Evolutionary conservation across 2,113 vertebrate species (phyloP).

Genomic region (Benthochromis sp.): DNA sequence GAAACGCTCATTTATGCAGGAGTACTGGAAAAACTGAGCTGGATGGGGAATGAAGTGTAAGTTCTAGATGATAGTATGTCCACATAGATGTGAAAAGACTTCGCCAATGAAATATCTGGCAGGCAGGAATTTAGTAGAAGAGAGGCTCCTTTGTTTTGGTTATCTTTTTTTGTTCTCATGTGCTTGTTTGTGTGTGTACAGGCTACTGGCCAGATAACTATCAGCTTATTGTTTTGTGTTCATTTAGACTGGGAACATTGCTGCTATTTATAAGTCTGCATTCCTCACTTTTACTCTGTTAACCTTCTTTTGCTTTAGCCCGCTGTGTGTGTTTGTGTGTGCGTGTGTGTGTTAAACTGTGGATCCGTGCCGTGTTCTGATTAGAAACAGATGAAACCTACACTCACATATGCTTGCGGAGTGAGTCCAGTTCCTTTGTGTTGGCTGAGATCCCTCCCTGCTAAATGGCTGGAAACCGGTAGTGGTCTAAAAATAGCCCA

Average conservation of each 20-base stretch:
- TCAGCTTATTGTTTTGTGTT: slow-evolving; percentile 83
- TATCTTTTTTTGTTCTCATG: slow-evolving; percentile 11
- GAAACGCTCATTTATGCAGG: not conserved
- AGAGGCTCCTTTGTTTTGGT: slow-evolving; percentile 76
- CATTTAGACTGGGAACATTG: slow-evolving; percentile 80
- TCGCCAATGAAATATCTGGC: slow-evolving; percentile 14
- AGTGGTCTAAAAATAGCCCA: slow-evolving; percentile 90
- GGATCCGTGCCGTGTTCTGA: slow-evolving; percentile 56
- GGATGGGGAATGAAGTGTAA: not conserved
- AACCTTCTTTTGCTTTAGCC: slow-evolving; percentile 60
- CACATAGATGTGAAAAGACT: slow-evolving; percentile 16
- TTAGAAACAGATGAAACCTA: slow-evolving; percentile 84
- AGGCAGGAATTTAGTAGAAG: slow-evolving; percentile 71
- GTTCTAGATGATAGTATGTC: not conserved
- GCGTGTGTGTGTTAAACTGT: not conserved
- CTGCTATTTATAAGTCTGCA: slow-evolving; percentile 85
- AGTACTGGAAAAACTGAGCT: not conserved
- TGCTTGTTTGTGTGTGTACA: not conserved
- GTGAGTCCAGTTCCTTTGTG: slow-evolving; percentile 70
- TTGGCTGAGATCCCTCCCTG: slow-evolving; percentile 74
- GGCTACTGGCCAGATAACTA: slow-evolving; percentile 60
- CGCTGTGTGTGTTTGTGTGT: not conserved
- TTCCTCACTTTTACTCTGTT: slow-evolving; percentile 60
- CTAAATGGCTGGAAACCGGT: slow-evolving; percentile 90
- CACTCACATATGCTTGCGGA: slow-evolving; percentile 34